Conservation (phyloP, 2,888 invertebrate genomes). For the Cheilosia impressa region DNA sequence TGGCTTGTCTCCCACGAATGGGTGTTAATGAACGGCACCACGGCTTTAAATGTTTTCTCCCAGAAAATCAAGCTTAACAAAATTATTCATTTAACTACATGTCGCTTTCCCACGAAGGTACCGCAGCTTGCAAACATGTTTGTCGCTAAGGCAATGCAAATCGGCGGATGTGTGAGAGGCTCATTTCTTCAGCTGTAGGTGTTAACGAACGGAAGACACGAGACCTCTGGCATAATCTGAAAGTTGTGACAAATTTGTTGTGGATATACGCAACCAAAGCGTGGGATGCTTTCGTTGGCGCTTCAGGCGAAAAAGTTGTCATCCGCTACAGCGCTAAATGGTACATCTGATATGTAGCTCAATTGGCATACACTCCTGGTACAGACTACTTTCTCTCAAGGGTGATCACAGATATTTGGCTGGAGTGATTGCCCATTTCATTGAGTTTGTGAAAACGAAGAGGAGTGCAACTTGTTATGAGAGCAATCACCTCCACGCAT, state of each 20-base stretch:
- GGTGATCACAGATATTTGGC: too few species aligned
- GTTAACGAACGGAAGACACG: conserved; percentile 27
- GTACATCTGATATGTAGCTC: too few species aligned
- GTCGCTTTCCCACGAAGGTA: neutral
- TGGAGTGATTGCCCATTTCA: too few species aligned
- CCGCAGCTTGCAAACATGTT: neutral
- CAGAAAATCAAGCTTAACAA: neutral
- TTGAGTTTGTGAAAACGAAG: too few species aligned
- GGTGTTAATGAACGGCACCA: neutral
- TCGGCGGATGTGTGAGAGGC: conserved; percentile 3
- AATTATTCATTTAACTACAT: conserved; percentile 5
- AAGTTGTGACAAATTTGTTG: conserved; percentile 23
- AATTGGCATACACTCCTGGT: too few species aligned
- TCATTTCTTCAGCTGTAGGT: conserved; percentile 7
- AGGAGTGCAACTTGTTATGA: too few species aligned
- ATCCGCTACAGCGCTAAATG: neutral
- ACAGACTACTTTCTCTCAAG: too few species aligned
- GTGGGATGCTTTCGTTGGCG: neutral
- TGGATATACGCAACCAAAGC: conserved; percentile 3
- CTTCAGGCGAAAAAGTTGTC: neutral
- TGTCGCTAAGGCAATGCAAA: conserved; percentile 21
- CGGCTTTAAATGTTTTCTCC: neutral
- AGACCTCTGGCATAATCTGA: conserved; percentile 8
- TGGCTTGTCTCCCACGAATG: neutral
- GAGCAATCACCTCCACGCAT: too few species aligned